Evolutionary conservation across 2,888 invertebrate species (phyloP), one percentile per base, ranked within the genome.

Genomic region (Venusia cambrica): DNA sequence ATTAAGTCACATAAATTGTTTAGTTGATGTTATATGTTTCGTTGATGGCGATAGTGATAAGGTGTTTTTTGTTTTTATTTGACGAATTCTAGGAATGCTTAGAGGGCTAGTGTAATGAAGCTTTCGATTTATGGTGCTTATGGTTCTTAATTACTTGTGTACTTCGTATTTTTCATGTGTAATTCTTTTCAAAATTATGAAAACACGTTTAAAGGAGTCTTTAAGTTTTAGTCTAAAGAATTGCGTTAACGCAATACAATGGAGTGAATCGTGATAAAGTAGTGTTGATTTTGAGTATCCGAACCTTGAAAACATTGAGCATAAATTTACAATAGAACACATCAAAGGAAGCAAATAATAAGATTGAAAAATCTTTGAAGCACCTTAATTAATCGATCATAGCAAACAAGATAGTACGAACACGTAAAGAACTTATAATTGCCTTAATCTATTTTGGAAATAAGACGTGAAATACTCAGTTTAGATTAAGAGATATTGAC

Each of bases 301-400:
- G 50, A 61, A 65, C 49, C 53, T 61, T 57, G 53, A 55, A 63
- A 59, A 62, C 52, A 72, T 79, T 83, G 81, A 81, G 80, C 81
- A 79, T 70, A 73, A n/a, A 72, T 75, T 51, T 72, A 73, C 67
- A 62, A 63, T 71, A 77, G 81, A 83, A 81, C 80, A 81, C 80
- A 81, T 77, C 54, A 62, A 75, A 73, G 78, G 77, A 79, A 81
- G 79, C 75, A 66, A 78, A 68, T 57, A 64, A 62, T 57, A 58
- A 56, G 51, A 59, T 61, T 45, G 55, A 49, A 49, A 51, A 61
- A 57, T 54, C 48, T 57, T 39, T 38, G 49, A 73, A 71, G 70
- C 66, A 66, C 63, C 65, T 63, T 59, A 34, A 33, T 8, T 20
- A 36, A 56, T 44, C 34, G 19, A 30, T 39, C 35, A 32, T 24